A percentile compares a stretch with the other conserved stretches of the same genome.
phyloP scores from a whole-genome alignment of 2,888 invertebrate species.

The Labia minor region DNA sequence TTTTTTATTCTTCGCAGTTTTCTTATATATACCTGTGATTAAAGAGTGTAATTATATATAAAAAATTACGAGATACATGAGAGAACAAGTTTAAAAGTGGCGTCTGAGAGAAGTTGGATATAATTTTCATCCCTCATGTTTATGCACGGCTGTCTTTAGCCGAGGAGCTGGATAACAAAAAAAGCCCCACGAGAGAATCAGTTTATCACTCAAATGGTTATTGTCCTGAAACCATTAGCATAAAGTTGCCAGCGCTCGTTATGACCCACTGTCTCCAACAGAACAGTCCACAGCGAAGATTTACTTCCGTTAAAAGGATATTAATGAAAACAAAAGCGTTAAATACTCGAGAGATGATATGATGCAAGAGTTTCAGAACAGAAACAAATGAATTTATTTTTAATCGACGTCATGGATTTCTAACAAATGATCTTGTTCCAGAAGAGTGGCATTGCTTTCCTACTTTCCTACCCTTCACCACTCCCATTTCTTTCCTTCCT shows the following conservation, averaged over 20 bases:
- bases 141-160: neutral
- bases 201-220: neutral
- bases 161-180: neutral
- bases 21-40: no score
- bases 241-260: neutral
- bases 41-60: neutral
- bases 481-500: no score
- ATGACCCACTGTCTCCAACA: neutral
- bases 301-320: neutral
- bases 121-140: neutral
- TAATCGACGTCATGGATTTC: neutral
- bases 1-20: no score
- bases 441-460: neutral
- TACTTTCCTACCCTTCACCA: no score
- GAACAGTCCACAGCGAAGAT: neutral
- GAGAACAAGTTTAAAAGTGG: neutral
- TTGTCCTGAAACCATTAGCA: neutral
- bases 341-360: neutral
- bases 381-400: neutral
- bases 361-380: neutral
- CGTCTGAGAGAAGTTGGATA: neutral
- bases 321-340: neutral
- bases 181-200: neutral
- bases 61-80: neutral
- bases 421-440: neutral